These are phyloP conservation scores for Sphaerodactylus townsendi DNA, from an alignment of 2,113 vertebrate species.

Conservation along the genomic window DNA sequence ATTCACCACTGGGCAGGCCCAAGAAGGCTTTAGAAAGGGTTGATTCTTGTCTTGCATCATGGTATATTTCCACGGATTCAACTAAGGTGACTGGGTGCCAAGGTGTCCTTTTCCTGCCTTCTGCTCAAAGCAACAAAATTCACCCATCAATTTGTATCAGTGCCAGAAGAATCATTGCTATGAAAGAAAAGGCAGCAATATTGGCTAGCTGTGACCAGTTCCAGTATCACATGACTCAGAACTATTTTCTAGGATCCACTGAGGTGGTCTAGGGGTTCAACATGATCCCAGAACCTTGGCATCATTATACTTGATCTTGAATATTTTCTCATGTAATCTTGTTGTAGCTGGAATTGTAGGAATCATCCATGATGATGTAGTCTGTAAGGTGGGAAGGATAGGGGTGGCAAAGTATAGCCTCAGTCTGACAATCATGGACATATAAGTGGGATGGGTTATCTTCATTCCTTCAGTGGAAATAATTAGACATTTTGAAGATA, in stretches of 20 bases:
- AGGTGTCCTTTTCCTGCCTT: background rate
- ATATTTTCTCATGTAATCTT: background rate
- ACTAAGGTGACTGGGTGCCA: background rate
- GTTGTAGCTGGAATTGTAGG: background rate
- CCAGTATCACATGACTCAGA: background rate
- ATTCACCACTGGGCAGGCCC: background rate
- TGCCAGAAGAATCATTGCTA: background rate
- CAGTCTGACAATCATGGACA: background rate
- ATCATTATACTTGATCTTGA: background rate
- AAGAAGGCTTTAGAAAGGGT: background rate
- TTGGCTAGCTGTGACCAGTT: background rate
- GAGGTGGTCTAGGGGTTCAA: background rate
- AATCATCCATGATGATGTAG: background rate
- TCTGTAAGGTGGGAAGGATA: background rate
- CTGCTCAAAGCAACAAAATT: background rate
- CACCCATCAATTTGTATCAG: background rate
- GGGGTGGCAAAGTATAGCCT: background rate
- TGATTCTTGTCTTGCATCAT: background rate
- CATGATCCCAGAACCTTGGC: background rate
- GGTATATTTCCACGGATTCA: background rate
- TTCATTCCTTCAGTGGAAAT: background rate
- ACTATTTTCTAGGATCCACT: background rate
- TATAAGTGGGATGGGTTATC: too few relatives aligned
- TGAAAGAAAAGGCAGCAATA: background rate
- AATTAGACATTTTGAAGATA: background rate